A percentile compares a stretch with the other conserved stretches of the same genome.
phyloP scores from a whole-genome alignment of 92 coral and sea anemone genomes.

The Ricordea florida region DNA sequence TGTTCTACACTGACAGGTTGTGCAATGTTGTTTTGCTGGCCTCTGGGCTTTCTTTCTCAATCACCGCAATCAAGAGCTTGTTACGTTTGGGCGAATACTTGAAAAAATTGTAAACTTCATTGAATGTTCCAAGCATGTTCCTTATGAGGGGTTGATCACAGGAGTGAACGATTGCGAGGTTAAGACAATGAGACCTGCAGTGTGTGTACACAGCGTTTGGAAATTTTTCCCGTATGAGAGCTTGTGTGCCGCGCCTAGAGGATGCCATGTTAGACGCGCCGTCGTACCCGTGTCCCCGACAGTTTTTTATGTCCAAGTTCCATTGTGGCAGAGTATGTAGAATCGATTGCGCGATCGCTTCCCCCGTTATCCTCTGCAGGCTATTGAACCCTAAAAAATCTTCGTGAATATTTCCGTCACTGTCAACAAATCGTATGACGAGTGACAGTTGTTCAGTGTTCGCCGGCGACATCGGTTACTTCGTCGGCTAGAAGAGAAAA shows the following conservation, averaged over 20 bases:
- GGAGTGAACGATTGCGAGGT: slow-evolving; percentile 50
- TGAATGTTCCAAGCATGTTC: slow-evolving; percentile 57
- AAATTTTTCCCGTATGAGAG: slow-evolving; percentile 23
- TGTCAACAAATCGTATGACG: slow-evolving; percentile 36
- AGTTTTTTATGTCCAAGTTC: slow-evolving; percentile 46
- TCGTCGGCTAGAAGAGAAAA: slow-evolving; percentile 54
- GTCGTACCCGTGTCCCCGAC: slow-evolving; percentile 62
- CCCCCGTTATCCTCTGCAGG: slow-evolving; percentile 33
- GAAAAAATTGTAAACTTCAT: slow-evolving; percentile 32
- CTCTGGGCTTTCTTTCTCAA: slow-evolving; percentile 18
- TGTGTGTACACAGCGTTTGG: slow-evolving; percentile 53
- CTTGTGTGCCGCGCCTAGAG: slow-evolving; percentile 36
- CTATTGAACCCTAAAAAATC: slow-evolving; percentile 31
- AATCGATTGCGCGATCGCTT: slow-evolving; percentile 3
- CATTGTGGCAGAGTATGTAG: slow-evolving; percentile 14
- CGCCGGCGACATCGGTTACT: slow-evolving; percentile 48
- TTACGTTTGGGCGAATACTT: slow-evolving; percentile 45
- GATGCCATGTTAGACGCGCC: slow-evolving; percentile 45
- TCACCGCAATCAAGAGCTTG: slow-evolving; percentile 20
- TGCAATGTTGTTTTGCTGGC: slow-evolving; percentile 28
- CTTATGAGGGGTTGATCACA: slow-evolving; percentile 48
- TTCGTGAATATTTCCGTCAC: slow-evolving; percentile 18
- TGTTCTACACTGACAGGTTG: slow-evolving; percentile 16
- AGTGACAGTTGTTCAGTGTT: slow-evolving; percentile 51
- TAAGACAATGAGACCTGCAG: slow-evolving; percentile 54